Evolutionary conservation across 2,113 vertebrate genomes (phyloP).

Genomic region (Syngnathus typhle): DNA sequence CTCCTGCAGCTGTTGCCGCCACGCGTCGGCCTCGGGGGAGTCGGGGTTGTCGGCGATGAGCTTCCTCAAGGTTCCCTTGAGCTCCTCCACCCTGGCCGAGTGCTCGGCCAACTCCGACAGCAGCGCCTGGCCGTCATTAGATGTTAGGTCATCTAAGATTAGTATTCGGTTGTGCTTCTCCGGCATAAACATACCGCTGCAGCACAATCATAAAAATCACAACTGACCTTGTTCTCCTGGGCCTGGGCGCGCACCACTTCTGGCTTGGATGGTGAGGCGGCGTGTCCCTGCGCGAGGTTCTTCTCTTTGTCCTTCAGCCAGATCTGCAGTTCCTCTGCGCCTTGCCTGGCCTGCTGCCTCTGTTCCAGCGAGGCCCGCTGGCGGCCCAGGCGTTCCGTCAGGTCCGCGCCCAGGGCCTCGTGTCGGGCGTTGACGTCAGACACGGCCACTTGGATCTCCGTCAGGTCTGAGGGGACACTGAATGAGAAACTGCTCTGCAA

Average conservation of each 20-base stretch:
- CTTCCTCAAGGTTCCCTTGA: conserved; percentile 78
- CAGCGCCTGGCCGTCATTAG: conserved; percentile 71
- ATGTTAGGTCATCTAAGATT: not conserved
- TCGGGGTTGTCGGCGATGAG: conserved; percentile 84
- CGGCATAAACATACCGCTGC: not conserved
- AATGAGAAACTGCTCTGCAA: not conserved
- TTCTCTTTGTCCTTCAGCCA: conserved; percentile 84
- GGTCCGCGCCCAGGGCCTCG: conserved; percentile 74
- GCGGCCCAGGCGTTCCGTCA: conserved; percentile 70
- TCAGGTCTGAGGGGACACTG: conserved; percentile 77
- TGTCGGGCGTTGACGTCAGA: conserved; percentile 81
- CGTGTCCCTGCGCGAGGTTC: conserved; percentile 67
- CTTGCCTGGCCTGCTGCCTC: conserved; percentile 74
- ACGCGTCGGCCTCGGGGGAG: conserved; percentile 84
- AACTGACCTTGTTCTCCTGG: conserved; percentile 88
- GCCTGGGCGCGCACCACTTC: conserved; percentile 84
- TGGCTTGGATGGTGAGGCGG: conserved; percentile 79
- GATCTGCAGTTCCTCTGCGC: conserved; percentile 68
- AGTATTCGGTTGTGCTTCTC: not conserved
- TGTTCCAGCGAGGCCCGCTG: conserved; percentile 74
- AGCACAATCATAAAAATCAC: not conserved
- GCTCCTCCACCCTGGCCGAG: conserved; percentile 83
- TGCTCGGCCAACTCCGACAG: conserved; percentile 84
- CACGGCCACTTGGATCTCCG: conserved; percentile 87
- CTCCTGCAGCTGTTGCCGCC: conserved; percentile 87